Base-by-base conservation (phyloP, 2,797 vertebrate species). In the Pampus argenteus region DNA sequence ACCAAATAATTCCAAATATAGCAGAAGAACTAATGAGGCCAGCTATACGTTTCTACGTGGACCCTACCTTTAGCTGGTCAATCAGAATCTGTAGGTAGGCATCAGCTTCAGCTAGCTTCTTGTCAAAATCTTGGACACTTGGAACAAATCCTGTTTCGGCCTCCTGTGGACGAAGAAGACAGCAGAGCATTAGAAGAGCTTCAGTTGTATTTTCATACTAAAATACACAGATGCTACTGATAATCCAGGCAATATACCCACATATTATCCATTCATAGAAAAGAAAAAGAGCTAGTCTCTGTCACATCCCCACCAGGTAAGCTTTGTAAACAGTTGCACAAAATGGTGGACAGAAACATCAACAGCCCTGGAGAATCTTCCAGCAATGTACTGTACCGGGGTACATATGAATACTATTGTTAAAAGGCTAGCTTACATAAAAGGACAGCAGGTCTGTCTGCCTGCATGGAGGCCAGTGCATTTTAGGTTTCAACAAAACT, bases 1-100 rank as follows among this genome's bases (percentile, higher is more conserved):
- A 9, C 1, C 34, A 36, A 36, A 36, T 2, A 36, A 36, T 51
- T 28, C 18, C 5, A 9, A 40, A 50, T 3, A 42, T 7, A 26
- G 8, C 2, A 28, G 29, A 25, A 66, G 22, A 48, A 34, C 49
- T 18, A 5, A 38, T 47, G 9, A 17, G 3, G 51, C 42, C 5
- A 1, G 6, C 17, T 26, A 4, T 13, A 48, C 47, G 29, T 26
- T 57, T n/a, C n/a, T 9, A n/a, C 15, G 9, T 1, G 1, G 23
- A 34, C 55, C 86, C 72, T 94, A 99, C 98, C 96, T 99, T 99
- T 85, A 98, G 82, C 44, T 99, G 98, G 86, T 99, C 98, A 79
- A 99, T 99, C 80, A 99, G 94, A 88, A 99, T 99, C 93, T 99
- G 98, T 26, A 99, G 92, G 85, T 99, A 99, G 76, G 98, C 98